These are phyloP conservation scores for Dendronephthya gigantea DNA, from an alignment of 64 coral and sea anemone genomes.

Conservation along the genomic window DNA sequence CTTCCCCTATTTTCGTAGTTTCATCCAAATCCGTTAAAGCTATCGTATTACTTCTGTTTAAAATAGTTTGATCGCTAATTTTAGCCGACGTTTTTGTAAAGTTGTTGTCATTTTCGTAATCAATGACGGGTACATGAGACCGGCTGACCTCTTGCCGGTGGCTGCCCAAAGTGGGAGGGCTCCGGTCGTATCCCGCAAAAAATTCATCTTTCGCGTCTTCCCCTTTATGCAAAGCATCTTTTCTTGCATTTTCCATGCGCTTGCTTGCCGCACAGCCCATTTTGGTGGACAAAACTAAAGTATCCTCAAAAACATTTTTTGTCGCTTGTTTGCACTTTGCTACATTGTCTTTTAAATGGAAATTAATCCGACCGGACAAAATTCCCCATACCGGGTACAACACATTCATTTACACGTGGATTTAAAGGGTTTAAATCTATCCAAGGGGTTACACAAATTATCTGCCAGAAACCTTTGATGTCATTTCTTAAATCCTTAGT, in stretches of 20 bases:
- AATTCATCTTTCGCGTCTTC: neutral
- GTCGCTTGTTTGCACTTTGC: too few relatives aligned
- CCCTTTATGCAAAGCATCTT: neutral
- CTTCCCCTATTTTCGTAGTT: neutral
- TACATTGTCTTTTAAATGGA: too few relatives aligned
- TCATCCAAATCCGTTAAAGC: neutral
- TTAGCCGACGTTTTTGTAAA: neutral
- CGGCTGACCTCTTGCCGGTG: neutral
- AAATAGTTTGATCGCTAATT: neutral
- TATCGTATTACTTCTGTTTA: neutral
- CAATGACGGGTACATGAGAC: neutral
- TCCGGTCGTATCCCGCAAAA: neutral
- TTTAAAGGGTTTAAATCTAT: too few relatives aligned
- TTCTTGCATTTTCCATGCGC: neutral
- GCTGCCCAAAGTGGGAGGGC: neutral
- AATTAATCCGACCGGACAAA: too few relatives aligned
- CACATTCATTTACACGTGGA: too few relatives aligned
- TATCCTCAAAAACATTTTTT: too few relatives aligned
- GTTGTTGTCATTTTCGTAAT: neutral
- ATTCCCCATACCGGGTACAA: too few relatives aligned
- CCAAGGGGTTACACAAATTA: too few relatives aligned
- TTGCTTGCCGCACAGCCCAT: neutral
- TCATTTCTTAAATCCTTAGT: too few relatives aligned
- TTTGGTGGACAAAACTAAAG: neutral
- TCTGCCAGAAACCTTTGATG: too few relatives aligned